phyloP scores from a whole-genome alignment of 92 coral and sea anemone genomes.

The Bergia sp. region DNA sequence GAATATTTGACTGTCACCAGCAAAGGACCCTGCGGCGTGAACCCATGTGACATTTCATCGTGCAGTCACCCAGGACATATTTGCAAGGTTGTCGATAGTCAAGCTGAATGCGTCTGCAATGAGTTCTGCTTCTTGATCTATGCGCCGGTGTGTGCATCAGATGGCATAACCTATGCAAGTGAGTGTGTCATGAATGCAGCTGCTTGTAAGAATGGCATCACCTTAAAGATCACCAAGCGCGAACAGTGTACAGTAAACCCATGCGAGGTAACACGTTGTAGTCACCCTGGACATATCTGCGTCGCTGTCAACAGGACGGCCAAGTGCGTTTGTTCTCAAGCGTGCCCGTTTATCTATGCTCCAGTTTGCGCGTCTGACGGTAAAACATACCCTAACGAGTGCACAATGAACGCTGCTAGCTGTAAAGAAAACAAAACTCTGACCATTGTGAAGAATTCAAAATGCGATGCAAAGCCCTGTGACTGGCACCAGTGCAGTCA shows the following conservation, averaged over 20 bases:
- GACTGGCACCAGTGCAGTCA: constrained; percentile 52
- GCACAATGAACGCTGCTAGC: constrained; percentile 42
- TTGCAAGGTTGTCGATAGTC: constrained; percentile 51
- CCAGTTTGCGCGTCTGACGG: constrained; percentile 64
- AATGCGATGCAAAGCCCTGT: constrained; percentile 53
- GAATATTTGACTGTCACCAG: constrained; percentile 21
- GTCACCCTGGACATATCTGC: constrained; percentile 38
- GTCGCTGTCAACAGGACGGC: constrained; percentile 20
- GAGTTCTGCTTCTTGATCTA: constrained; percentile 15
- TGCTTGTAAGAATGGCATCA: constrained; percentile 45
- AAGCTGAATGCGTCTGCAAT: constrained; percentile 36
- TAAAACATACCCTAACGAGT: constrained; percentile 49
- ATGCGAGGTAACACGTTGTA: constrained; percentile 35
- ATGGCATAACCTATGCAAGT: constrained; percentile 37
- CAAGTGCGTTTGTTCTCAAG: constrained; percentile 47
- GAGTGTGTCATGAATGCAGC: constrained; percentile 45
- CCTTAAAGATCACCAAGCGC: constrained; percentile 46
- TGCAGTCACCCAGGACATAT: constrained; percentile 79
- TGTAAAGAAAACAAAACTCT: constrained; percentile 32
- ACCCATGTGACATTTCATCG: constrained; percentile 64
- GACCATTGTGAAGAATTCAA: constrained; percentile 41
- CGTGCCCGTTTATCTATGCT: constrained; percentile 22
- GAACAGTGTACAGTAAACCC: constrained; percentile 30
- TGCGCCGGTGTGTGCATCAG: constrained; percentile 40
- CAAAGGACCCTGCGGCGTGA: constrained; percentile 43